Evolutionary conservation across 1,140 invertebrate genomes (phyloP), one percentile per base, ranked within the genome.

Genomic region (Cydia pomonella): DNA sequence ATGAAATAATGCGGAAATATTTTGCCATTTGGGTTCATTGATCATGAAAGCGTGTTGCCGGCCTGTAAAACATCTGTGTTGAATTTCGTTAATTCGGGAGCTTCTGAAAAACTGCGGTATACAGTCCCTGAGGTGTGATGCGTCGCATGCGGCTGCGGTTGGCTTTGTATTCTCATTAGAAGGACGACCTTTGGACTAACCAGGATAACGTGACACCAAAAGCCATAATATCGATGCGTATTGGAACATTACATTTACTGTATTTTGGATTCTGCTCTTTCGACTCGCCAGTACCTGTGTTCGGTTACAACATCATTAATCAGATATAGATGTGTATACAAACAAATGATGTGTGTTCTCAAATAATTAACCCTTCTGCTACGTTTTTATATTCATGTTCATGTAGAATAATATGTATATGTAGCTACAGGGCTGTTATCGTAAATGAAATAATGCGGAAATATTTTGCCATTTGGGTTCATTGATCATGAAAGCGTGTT

Each of bases 111-210:
- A 69, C 13, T 33, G 29, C 29, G 64, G n/a, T 10, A 69, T 13
- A 38, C 16, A 38, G 33, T 69, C 64, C 64, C 64, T 33, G 64
- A 41, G 64, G 64, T 38, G 64, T 69, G 29, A 69, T 69, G n/a
- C 64, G 64, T 69, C 27, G 29, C 29, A 21, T 69, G 64, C 18
- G n/a, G 23, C 18, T 59, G 53, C 23, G 53, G 50, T 23, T 59
- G 21, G 3, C 21, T 23, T 23, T 59, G 21, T 59, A 23, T 23
- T 59, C 21, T 59, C 53, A 59, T 23, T 59, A 18, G n/a, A 53
- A 2, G 16, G 6, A 4, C n/a, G 50, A 9, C 6, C 50, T 7
- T 7, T 1, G 50, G 16, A 16, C 7, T 16, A 53, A 53, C n/a
- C 50, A 53, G 16, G 16, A n/a, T 53, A 53, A 53, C 16, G 50